A percentile compares a stretch with the other conserved stretches of the same genome.
Conservation (phyloP, 2,797 vertebrate genomes). For the Chloroceryle inda region DNA sequence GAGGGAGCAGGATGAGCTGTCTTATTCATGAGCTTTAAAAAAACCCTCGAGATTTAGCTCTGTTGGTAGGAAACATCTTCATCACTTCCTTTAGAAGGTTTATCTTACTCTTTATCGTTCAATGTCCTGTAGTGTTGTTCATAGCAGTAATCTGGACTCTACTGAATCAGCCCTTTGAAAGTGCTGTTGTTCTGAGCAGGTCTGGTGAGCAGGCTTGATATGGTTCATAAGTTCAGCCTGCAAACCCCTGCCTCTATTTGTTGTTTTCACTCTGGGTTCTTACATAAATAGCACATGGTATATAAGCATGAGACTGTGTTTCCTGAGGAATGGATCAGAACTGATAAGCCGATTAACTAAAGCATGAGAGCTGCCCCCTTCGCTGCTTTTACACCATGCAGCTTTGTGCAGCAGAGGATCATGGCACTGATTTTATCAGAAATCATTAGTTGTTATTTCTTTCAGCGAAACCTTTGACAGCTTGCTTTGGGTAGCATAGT, state of each 20-base stretch:
- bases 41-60: neutral
- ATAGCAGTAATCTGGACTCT: neutral
- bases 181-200: neutral
- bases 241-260: neutral
- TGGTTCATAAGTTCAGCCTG: neutral
- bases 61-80: neutral
- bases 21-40: neutral
- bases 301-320: neutral
- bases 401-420: slow-evolving; percentile 1
- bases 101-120: neutral
- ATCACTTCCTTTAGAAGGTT: neutral
- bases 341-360: neutral
- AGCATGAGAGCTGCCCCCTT: neutral
- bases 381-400: neutral
- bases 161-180: neutral
- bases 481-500: neutral
- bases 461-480: slow-evolving; percentile 24
- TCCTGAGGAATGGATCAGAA: neutral
- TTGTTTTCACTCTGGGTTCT: neutral
- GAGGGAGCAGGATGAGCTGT: neutral
- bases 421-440: slow-evolving; percentile 5
- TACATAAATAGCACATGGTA: neutral
- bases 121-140: neutral
- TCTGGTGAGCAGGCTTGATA: neutral
- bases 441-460: slow-evolving; percentile 49